These are phyloP conservation scores for Penaeus indicus DNA, from an alignment of 1,140 invertebrate species.

Conservation along the genomic window DNA sequence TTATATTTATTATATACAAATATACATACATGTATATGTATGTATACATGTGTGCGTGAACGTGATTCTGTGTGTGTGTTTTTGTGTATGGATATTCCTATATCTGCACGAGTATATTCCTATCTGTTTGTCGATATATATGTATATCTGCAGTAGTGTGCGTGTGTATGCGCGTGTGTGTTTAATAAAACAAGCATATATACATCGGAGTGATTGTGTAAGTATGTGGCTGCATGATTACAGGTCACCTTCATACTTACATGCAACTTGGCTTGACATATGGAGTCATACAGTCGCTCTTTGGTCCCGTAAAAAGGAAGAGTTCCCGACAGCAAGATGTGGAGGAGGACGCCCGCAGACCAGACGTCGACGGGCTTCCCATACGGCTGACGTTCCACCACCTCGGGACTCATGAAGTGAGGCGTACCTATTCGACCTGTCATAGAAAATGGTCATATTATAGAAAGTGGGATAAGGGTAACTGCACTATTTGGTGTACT, in stretches of 20 bases:
- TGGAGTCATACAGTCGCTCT: constrained; percentile 89
- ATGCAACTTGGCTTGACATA: constrained; percentile 86
- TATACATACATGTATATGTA: neutral
- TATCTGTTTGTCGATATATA: neutral
- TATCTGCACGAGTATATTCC: neutral
- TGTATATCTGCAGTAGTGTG: neutral
- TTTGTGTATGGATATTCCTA: neutral
- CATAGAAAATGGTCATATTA: constrained; percentile 36
- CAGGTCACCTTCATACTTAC: constrained; percentile 74
- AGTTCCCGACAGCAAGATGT: constrained; percentile 92
- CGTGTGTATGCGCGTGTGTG: neutral
- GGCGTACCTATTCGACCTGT: constrained; percentile 93
- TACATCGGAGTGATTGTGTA: constrained; percentile 10
- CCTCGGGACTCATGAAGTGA: constrained; percentile 97
- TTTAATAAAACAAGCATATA: neutral
- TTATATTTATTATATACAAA: too few relatives aligned
- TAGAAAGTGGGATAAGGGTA: neutral
- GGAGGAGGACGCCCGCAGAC: constrained; percentile 94
- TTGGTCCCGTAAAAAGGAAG: constrained; percentile 95
- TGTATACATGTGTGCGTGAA: neutral
- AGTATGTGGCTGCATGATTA: constrained; percentile 35
- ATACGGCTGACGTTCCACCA: constrained; percentile 89
- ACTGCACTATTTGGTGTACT: neutral
- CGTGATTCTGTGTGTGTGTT: neutral
- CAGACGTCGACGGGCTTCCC: constrained; percentile 97